phyloP scores from a whole-genome alignment of 2,888 invertebrate species.

The Incurvaria masculella region DNA sequence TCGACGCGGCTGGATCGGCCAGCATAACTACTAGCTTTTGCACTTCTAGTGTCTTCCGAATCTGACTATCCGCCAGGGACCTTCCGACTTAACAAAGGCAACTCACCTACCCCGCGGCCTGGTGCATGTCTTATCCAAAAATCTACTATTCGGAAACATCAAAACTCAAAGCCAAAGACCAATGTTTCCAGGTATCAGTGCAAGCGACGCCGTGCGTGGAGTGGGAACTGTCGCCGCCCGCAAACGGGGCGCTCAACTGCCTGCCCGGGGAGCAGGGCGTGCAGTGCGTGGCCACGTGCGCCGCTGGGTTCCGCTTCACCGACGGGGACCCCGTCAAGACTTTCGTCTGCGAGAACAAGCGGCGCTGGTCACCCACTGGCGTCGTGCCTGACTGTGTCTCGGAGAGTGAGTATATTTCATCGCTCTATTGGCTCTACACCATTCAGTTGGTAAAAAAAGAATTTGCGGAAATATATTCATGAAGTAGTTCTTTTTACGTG shows the following conservation, averaged over 20 bases:
- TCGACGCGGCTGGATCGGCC: too few relatives aligned
- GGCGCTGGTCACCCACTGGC: constrained; percentile 82
- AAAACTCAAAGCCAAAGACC: constrained; percentile 1
- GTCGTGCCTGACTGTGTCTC: constrained; percentile 95
- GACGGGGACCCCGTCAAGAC: constrained; percentile 87
- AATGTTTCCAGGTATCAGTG: constrained; percentile 64
- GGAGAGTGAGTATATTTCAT: constrained; percentile 74
- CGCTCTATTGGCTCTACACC: too few relatives aligned
- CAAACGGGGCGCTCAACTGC: constrained; percentile 86
- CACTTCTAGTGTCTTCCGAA: too few relatives aligned
- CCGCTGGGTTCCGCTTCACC: constrained; percentile 84
- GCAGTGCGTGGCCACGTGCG: constrained; percentile 88
- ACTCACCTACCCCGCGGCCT: too few relatives aligned
- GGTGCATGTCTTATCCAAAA: constrained; percentile 7
- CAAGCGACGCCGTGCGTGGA: constrained; percentile 93
- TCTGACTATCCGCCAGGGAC: too few relatives aligned
- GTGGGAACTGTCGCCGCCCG: constrained; percentile 89
- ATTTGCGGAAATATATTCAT: too few relatives aligned
- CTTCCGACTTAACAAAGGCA: too few relatives aligned
- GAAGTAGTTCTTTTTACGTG: too few relatives aligned
- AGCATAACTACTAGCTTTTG: too few relatives aligned
- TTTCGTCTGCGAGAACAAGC: constrained; percentile 78
- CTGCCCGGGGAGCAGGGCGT: constrained; percentile 77
- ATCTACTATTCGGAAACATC: too few relatives aligned
- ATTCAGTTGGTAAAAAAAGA: too few relatives aligned